Evolutionary conservation across 2,113 vertebrate species (phyloP), one percentile per base, ranked within the genome.

Genomic region (Bubalus kerabau): DNA sequence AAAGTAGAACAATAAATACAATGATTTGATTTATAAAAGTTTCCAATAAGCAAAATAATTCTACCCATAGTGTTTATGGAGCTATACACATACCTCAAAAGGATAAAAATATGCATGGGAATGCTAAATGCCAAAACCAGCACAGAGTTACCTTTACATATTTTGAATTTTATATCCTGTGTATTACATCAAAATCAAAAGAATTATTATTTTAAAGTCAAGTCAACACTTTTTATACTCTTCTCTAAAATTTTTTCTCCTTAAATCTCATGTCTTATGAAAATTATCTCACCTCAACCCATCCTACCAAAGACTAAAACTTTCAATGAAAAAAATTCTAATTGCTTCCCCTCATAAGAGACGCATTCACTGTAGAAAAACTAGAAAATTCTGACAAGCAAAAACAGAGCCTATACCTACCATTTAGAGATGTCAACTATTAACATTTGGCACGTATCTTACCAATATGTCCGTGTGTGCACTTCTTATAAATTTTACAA

Each of bases 11-110:
- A n/a, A 74, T 62, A 32, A 2, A 62, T 56, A 52, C 4, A 50
- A 87, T 60, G 60, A 92, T 50, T 96, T 19, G 28, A 95, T 57
- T 95, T 82, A 82, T 62, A 62, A 88, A 86, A 94, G 14, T 46
- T 78, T 80, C 56, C 52, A 89, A 71, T 56, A 95, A 81, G 88
- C 87, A 86, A 89, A 92, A 91, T 96, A 97, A 67, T 92, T 76
- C 85, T 76, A 57, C 6, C 6, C 78, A 87, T 6, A 97, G 36
- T 74, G 4, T 87, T 96, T 87, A 85, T 24, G 71, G 32, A 52
- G 12, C 43, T 30, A 91, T 28, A 60, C 9, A 46, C 17, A 83
- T 1, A 82, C n/a, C 32, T 48, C 54, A 74, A 76, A 87, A 54
- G 84, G 46, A 87, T 81, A 91, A 96, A 87, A 91, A 80, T 46